These are phyloP conservation scores for Frankliniella intonsa DNA, from an alignment of 2,888 invertebrate species.

Conservation along the genomic window DNA sequence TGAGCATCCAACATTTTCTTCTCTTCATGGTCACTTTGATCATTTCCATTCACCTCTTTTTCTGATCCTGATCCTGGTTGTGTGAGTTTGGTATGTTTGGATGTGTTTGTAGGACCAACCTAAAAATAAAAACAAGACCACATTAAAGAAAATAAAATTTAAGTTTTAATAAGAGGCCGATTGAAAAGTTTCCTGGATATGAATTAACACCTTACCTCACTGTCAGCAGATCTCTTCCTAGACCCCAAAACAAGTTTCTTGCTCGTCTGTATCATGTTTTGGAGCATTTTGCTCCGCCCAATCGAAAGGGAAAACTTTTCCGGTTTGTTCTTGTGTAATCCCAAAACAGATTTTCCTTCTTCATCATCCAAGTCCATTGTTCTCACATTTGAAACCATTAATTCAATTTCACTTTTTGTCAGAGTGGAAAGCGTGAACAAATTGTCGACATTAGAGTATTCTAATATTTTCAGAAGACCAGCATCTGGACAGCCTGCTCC, in stretches of 20 bases:
- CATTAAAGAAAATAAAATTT: background rate
- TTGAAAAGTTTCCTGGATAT: too few species aligned
- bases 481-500: background rate
- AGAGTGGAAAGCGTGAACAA: background rate
- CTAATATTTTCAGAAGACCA: too few species aligned
- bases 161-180: too few species aligned
- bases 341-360: background rate
- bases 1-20: background rate
- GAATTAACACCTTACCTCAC: too few species aligned
- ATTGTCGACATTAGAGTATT: background rate
- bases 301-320: too few species aligned
- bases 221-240: background rate
- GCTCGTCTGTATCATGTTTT: too few species aligned
- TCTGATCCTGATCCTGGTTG: background rate
- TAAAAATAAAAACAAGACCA: too few species aligned
- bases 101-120: too few species aligned
- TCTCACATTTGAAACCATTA: background rate
- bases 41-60: background rate
- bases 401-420: background rate
- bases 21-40: background rate
- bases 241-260: background rate
- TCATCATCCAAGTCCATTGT: background rate
- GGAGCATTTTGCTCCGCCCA: too few species aligned
- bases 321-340: background rate
- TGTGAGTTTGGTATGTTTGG: too few species aligned